Percentiles rank a stretch among this genome's conserved stretches.
These are phyloP conservation scores for Halcyon badia DNA, from an alignment of 2,797 vertebrate genomes.

Conservation along the genomic window DNA sequence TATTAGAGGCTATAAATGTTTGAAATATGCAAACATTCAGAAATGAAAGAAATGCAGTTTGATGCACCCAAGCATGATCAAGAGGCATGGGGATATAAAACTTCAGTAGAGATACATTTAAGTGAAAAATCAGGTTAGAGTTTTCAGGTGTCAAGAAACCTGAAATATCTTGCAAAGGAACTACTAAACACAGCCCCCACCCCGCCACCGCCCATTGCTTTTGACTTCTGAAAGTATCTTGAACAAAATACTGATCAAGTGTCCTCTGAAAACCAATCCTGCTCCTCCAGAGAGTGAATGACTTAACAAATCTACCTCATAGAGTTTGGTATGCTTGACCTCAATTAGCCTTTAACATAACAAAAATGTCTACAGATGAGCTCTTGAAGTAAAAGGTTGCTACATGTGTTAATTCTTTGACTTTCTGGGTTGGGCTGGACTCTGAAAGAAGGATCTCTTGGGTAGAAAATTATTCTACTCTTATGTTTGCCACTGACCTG, in stretches of 20 bases:
- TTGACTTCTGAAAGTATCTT: not conserved
- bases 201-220: accelerated
- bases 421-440: not conserved
- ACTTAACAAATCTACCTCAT: not conserved
- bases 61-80: not conserved
- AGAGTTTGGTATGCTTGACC: not conserved
- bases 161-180: not conserved
- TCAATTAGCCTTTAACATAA: not conserved
- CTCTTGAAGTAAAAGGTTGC: not conserved
- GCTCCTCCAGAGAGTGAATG: not conserved
- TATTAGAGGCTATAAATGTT: not conserved
- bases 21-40: not conserved
- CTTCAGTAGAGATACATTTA: not conserved
- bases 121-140: not conserved
- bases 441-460: not conserved
- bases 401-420: accelerated
- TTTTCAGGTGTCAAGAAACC: not conserved
- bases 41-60: not conserved
- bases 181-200: not conserved
- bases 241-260: not conserved
- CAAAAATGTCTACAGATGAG: not conserved
- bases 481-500: not conserved
- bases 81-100: not conserved
- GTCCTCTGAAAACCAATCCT: not conserved
- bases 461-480: not conserved